phyloP scores from a whole-genome alignment of 2,888 invertebrate genomes.

The Pristionchus entomophagus region DNA sequence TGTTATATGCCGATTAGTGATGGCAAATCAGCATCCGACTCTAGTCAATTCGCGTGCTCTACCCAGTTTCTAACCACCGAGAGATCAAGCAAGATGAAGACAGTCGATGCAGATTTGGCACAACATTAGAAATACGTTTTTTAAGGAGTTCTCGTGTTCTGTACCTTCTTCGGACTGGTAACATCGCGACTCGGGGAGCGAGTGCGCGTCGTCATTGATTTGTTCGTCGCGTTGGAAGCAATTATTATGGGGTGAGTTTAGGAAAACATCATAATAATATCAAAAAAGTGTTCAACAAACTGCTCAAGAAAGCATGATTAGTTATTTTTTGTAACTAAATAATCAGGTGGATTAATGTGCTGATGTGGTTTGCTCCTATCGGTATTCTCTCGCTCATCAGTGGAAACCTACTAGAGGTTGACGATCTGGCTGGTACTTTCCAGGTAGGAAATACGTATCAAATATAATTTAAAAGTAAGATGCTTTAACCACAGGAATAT shows the following conservation, averaged over 20 bases:
- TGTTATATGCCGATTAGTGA: background rate
- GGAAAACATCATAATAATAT: conserved; percentile 81
- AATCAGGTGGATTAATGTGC: conserved; percentile 50
- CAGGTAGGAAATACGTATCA: background rate
- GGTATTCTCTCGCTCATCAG: conserved; percentile 83
- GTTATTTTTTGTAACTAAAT: too few species aligned
- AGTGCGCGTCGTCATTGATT: conserved; percentile 85
- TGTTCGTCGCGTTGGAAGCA: conserved; percentile 89
- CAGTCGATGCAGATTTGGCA: too few species aligned
- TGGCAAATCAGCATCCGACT: too few species aligned
- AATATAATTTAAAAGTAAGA: too few species aligned
- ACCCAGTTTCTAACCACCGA: too few species aligned
- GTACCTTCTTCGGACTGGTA: conserved; percentile 88
- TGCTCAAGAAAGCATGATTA: too few species aligned
- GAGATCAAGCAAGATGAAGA: too few species aligned
- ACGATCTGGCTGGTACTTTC: conserved; percentile 79
- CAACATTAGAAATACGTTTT: too few species aligned
- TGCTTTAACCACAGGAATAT: too few species aligned
- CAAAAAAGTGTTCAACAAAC: too few species aligned
- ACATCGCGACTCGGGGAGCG: conserved; percentile 87
- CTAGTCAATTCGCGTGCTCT: too few species aligned
- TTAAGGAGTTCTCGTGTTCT: conserved; percentile 90
- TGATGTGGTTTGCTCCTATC: conserved; percentile 80
- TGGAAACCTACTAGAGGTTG: conserved; percentile 82
- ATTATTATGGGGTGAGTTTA: conserved; percentile 92